Evolutionary conservation across 2,797 vertebrate species (phyloP), one percentile per base, ranked within the genome.

Genomic region (Enoplosus armatus): DNA sequence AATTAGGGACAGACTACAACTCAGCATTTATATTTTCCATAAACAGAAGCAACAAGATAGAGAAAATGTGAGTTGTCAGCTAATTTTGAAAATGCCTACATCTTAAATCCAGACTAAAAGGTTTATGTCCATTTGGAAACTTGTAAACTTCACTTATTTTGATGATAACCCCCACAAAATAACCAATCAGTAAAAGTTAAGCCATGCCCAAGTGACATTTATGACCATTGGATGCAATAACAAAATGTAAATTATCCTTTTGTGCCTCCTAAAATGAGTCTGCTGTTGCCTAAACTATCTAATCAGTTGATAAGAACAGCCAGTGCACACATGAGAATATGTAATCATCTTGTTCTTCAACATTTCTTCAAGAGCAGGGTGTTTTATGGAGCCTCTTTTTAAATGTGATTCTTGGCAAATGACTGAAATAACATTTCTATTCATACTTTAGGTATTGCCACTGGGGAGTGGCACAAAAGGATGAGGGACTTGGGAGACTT

Each of bases 381-480:
- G 53, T 81, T 86, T 85, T 43, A 72, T 31, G 39, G 56, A 50
- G 37, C 62, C 45, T 65, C 55, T 71, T 78, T 84, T 74, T 64
- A 55, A 77, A 80, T 68, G 64, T 10, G 71, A 90, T 72, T 87
- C 62, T 27, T 69, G 47, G 75, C 18, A 80, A 86, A 90, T 78
- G 35, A 89, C 69, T 60, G 73, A 78, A 92, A 89, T 83, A 82
- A 80, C 75, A 85, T 88, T 86, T 87, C 72, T 71, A 80, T 90
- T 87, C 75, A 85, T 66, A 58, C 61, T 74, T 55, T 14, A 71
- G 80, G 69, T 72, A 69, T 79, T 85, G 75, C 71, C 75, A 79
- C 78, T 84, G 77, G 56, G 81, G 77, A 84, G 58, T n/a, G 31
- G 50, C 71, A 90, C 75, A 90, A 88, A 88, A 80, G 87, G 24